phyloP scores from a whole-genome alignment of 2,888 invertebrate species.

The Heteromyza rotundicornis region DNA sequence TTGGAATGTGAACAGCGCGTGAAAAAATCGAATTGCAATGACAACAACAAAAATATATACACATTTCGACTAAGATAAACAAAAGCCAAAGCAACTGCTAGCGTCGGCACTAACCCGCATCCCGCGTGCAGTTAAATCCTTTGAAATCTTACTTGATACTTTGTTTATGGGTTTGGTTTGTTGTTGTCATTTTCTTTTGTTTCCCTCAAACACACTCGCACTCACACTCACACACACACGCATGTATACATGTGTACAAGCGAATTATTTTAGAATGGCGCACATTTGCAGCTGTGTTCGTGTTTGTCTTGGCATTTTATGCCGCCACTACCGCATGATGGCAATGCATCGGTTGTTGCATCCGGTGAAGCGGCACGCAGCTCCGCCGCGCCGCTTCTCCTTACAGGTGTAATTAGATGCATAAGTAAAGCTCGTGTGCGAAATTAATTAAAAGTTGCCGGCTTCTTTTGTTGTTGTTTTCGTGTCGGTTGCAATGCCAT shows the following conservation, averaged over 20 bases:
- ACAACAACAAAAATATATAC: neutral
- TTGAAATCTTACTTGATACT: slow-evolving; percentile 21
- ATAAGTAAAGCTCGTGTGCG: slow-evolving; percentile 39
- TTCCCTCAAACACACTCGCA: neutral
- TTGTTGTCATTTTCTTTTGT: slow-evolving; percentile 6
- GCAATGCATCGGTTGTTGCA: neutral
- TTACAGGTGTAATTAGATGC: slow-evolving; percentile 40
- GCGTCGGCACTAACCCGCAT: neutral
- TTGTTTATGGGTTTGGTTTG: slow-evolving; percentile 16
- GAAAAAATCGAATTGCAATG: slow-evolving; percentile 9
- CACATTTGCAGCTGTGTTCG: slow-evolving; percentile 11
- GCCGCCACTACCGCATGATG: slow-evolving; percentile 2
- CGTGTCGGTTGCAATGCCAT: slow-evolving; percentile 18
- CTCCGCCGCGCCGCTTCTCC: slow-evolving; percentile 11
- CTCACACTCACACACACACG: too few species aligned
- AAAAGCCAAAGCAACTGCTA: slow-evolving; percentile 12
- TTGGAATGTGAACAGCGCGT: neutral
- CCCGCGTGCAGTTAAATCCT: slow-evolving; percentile 11
- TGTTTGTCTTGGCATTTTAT: slow-evolving; percentile 12
- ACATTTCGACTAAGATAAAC: neutral
- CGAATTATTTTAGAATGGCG: slow-evolving; percentile 1
- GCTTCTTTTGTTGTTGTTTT: slow-evolving; percentile 7
- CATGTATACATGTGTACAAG: too few species aligned
- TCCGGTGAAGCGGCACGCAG: neutral
- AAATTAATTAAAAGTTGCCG: slow-evolving; percentile 42